Conservation (phyloP, 2,113 vertebrate species). For the chimpanzee (Pan troglodytes) region DNA sequence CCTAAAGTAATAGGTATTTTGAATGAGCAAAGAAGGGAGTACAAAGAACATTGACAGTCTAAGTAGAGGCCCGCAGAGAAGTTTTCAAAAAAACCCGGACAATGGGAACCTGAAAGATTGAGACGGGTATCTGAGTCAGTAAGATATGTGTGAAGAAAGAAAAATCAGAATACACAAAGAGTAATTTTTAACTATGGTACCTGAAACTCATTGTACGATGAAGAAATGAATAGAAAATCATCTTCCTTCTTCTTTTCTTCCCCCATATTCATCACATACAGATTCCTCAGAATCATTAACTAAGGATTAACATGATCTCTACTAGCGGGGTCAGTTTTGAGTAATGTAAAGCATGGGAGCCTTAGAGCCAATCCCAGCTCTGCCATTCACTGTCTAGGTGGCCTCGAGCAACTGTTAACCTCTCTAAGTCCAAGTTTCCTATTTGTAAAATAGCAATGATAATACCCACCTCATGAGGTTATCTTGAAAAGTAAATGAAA, state of each 20-base stretch:
- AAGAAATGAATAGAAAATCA: neutral
- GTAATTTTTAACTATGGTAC: neutral
- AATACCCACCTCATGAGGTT: neutral
- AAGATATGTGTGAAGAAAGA: neutral
- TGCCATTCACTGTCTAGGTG: neutral
- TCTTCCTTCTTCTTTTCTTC: neutral
- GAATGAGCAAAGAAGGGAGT: neutral
- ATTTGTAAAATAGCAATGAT: neutral
- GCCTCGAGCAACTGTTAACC: neutral
- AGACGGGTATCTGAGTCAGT: neutral
- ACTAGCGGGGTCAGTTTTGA: neutral
- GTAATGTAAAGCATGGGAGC: neutral
- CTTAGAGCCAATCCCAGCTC: neutral
- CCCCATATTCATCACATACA: neutral
- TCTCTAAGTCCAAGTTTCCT: neutral
- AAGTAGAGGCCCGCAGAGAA: neutral
- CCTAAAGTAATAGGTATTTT: neutral
- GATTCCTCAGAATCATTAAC: neutral
- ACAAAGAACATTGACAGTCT: neutral
- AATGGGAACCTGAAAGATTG: neutral
- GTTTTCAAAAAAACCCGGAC: neutral
- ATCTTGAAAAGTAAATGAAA: neutral
- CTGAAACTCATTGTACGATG: neutral
- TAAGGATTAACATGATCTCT: neutral
- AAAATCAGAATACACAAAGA: neutral